Conservation (phyloP, 2,797 vertebrate species). For the Discoglossus pictus region DNA sequence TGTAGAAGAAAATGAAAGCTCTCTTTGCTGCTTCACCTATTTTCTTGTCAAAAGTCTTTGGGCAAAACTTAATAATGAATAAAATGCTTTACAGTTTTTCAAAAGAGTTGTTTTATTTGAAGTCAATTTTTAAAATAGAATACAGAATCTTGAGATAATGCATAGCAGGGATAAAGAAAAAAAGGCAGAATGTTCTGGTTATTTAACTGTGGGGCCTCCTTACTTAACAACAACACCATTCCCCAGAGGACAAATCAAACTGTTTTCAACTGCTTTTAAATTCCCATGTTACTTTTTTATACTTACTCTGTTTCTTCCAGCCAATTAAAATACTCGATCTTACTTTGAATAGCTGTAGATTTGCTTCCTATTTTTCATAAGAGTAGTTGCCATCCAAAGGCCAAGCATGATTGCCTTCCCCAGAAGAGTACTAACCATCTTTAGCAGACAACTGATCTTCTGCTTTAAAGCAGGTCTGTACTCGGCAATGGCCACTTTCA, state of each 20-base stretch:
- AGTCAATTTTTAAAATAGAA: slow-evolving; percentile 61
- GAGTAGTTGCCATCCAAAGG: slow-evolving; percentile 10
- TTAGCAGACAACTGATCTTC: slow-evolving; percentile 52
- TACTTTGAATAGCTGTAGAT: slow-evolving; percentile 48
- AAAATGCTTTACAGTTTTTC: slow-evolving; percentile 66
- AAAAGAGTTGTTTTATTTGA: slow-evolving; percentile 63
- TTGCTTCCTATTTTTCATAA: slow-evolving; percentile 43
- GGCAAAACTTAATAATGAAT: slow-evolving; percentile 72
- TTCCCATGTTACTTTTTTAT: slow-evolving; percentile 37
- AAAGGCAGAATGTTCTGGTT: neutral
- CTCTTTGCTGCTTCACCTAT: slow-evolving; percentile 69
- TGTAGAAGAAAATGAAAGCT: slow-evolving; percentile 62
- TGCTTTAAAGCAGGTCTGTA: slow-evolving; percentile 19
- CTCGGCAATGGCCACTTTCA: slow-evolving; percentile 3
- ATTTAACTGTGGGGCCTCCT: slow-evolving; percentile 3
- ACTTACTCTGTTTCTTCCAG: slow-evolving; percentile 25
- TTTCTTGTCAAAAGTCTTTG: slow-evolving; percentile 76
- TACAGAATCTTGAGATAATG: slow-evolving; percentile 59
- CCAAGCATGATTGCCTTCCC: slow-evolving; percentile 7
- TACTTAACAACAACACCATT: neutral
- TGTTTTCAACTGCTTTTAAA: slow-evolving; percentile 40
- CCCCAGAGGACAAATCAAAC: slow-evolving; percentile 34
- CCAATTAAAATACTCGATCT: slow-evolving; percentile 56
- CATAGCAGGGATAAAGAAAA: slow-evolving; percentile 33
- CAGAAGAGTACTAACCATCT: slow-evolving; percentile 34